A percentile compares a stretch with the other conserved stretches of the same genome.
Conservation (phyloP, 1,140 invertebrate species). For the Maconellicoccus hirsutus region DNA sequence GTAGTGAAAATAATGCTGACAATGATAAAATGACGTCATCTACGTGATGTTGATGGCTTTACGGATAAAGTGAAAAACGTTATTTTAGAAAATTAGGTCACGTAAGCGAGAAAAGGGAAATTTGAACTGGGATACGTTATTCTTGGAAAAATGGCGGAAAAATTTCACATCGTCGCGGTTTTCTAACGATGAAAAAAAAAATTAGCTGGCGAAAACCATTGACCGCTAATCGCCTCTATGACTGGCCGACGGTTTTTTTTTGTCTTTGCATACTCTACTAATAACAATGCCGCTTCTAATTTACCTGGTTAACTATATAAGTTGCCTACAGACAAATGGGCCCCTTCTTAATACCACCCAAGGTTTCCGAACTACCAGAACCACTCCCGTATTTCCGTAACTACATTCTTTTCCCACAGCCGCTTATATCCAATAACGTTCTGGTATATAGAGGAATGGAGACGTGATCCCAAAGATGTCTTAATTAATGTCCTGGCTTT, state of each 20-base stretch:
- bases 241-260: neutral
- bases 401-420: slow-evolving; percentile 19
- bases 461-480: neutral
- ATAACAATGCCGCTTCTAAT: slow-evolving; percentile 4
- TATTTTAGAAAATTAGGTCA: neutral
- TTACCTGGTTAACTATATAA: neutral
- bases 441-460: neutral
- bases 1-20: neutral
- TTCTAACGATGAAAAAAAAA: no score
- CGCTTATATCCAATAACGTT: neutral
- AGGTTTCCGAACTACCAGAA: slow-evolving; percentile 3
- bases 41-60: neutral
- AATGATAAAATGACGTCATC: neutral
- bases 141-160: neutral
- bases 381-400: slow-evolving; percentile 18
- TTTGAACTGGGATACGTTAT: no score
- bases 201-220: no score
- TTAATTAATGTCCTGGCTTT: neutral
- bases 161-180: neutral
- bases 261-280: neutral
- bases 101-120: neutral
- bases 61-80: neutral
- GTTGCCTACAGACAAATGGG: neutral
- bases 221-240: no score
- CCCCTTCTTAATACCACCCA: slow-evolving; percentile 13